Conservation (phyloP, 2,113 vertebrate species). For the Acrocephalus arundinaceus region DNA sequence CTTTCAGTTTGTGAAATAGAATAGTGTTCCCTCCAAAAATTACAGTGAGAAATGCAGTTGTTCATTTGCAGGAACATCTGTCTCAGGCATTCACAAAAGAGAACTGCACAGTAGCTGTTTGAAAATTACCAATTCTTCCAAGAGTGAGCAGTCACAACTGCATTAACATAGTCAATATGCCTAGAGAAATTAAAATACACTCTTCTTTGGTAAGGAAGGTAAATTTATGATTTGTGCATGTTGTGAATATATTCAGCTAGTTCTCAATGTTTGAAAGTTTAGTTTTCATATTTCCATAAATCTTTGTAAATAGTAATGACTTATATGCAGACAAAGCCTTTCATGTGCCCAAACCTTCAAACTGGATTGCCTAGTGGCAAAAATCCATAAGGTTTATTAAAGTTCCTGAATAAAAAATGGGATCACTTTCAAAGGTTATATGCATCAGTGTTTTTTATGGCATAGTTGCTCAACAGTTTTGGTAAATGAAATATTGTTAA, state of each 20-base stretch:
- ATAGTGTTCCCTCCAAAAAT: not conserved
- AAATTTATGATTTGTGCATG: not conserved
- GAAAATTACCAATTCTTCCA: not conserved
- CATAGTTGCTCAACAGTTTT: not conserved
- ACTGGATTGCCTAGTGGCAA: not conserved
- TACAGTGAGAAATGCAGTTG: not conserved
- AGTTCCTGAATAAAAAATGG: not conserved
- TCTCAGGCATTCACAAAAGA: not conserved
- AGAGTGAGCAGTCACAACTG: not conserved
- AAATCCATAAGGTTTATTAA: not conserved
- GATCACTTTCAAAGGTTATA: not conserved
- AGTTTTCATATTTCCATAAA: not conserved
- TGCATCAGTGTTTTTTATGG: not conserved
- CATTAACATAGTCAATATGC: not conserved
- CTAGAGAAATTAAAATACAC: not conserved
- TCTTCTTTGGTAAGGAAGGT: not conserved
- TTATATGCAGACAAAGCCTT: not conserved
- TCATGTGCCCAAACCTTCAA: not conserved
- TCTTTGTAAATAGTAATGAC: not conserved
- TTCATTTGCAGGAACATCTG: not conserved
- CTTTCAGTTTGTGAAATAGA: not conserved
- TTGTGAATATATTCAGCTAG: not conserved
- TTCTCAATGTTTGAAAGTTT: not conserved
- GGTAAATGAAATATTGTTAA: not conserved
- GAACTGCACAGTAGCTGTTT: not conserved